Conservation (phyloP, 2,888 invertebrate species). For the Thumatha senex region DNA sequence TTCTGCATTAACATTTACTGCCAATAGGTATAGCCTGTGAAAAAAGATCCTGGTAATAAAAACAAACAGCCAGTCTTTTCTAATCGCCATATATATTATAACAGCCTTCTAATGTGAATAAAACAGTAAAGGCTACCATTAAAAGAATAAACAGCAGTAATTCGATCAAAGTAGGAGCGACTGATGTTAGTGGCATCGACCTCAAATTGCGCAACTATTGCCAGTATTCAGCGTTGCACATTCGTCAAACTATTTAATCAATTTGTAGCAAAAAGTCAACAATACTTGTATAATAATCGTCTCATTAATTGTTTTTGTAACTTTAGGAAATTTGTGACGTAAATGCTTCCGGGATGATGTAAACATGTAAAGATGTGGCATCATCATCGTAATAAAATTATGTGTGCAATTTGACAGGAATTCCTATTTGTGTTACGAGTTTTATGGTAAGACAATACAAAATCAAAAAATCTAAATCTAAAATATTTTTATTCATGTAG, state of each 20-base stretch:
- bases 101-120: too few species aligned
- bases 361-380: slow-evolving; percentile 23
- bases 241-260: slow-evolving; percentile 41
- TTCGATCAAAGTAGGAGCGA: slow-evolving; percentile 48
- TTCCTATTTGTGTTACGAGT: slow-evolving; percentile 28
- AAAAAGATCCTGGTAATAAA: too few species aligned
- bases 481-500: too few species aligned
- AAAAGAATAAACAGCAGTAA: slow-evolving; percentile 49
- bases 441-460: slow-evolving; percentile 27
- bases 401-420: slow-evolving; percentile 46
- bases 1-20: too few species aligned
- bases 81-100: too few species aligned
- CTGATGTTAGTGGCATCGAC: slow-evolving; percentile 55
- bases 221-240: slow-evolving; percentile 44
- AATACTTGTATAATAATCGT: slow-evolving; percentile 28
- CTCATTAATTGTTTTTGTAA: slow-evolving; percentile 21
- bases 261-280: slow-evolving; percentile 23
- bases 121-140: slow-evolving; percentile 17
- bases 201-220: slow-evolving; percentile 61
- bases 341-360: slow-evolving; percentile 17
- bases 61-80: too few species aligned
- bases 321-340: slow-evolving; percentile 9
- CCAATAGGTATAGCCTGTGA: too few species aligned
- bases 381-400: slow-evolving; percentile 31
- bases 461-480: too few species aligned